A percentile compares a stretch with the other conserved stretches of the same genome.
Evolutionary conservation across 1,140 invertebrate genomes (phyloP).

Genomic region (Heterodera schachtii): DNA sequence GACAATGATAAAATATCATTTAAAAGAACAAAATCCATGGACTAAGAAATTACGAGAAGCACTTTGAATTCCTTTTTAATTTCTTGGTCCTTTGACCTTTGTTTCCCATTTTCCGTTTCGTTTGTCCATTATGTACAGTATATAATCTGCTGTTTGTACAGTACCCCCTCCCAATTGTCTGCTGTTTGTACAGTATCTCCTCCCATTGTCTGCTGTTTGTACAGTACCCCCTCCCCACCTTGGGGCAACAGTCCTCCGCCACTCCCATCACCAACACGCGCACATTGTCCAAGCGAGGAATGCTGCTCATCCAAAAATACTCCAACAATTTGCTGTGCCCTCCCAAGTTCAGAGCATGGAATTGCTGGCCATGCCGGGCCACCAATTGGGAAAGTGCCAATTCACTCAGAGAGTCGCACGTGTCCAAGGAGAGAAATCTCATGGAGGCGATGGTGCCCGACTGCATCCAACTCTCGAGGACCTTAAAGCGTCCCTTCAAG

Average conservation of each 20-base stretch:
- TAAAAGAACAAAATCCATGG: too few species aligned
- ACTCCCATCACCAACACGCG: slow-evolving; percentile 97
- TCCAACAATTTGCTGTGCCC: slow-evolving; percentile 88
- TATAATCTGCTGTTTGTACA: too few species aligned
- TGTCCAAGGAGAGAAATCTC: slow-evolving; percentile 86
- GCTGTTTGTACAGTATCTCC: too few species aligned
- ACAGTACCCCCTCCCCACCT: slow-evolving; percentile 66
- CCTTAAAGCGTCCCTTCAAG: slow-evolving; percentile 65
- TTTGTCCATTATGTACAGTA: neutral
- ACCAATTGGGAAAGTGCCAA: slow-evolving; percentile 88
- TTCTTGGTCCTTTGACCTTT: too few species aligned
- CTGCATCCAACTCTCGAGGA: slow-evolving; percentile 85
- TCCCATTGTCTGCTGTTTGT: too few species aligned
- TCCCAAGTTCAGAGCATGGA: slow-evolving; percentile 82
- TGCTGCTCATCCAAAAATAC: slow-evolving; percentile 67
- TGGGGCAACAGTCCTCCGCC: slow-evolving; percentile 88
- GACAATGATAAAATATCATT: neutral
- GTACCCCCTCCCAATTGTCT: too few species aligned
- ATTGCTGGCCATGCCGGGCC: slow-evolving; percentile 81
- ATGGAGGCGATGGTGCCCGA: slow-evolving; percentile 81
- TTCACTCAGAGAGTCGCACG: slow-evolving; percentile 86
- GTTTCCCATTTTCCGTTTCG: neutral
- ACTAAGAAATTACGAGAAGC: neutral
- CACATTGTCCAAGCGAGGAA: slow-evolving; percentile 45
- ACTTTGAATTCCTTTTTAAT: neutral